Evolutionary conservation across 2,888 invertebrate species (phyloP).

Genomic region (Cephus nigrinus): DNA sequence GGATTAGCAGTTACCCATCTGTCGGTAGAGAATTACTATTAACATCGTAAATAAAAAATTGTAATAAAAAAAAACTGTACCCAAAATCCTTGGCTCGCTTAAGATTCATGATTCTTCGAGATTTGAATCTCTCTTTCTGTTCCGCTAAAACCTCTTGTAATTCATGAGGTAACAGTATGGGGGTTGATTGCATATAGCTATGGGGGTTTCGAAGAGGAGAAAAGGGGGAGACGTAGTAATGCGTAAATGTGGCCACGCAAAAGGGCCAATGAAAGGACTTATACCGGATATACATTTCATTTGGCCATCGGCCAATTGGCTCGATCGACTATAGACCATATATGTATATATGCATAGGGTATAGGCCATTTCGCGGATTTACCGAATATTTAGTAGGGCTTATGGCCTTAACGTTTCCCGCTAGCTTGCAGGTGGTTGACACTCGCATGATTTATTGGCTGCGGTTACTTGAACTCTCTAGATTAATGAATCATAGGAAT

Average conservation of each 20-base stretch:
- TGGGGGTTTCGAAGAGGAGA: neutral
- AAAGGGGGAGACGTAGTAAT: neutral
- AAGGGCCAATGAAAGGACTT: conserved; percentile 41
- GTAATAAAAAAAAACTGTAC: neutral
- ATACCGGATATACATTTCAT: conserved; percentile 58
- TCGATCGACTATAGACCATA: conserved; percentile 43
- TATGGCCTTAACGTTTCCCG: conserved; percentile 54
- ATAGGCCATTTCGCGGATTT: conserved; percentile 55
- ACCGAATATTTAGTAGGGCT: conserved; percentile 56
- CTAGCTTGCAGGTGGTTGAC: conserved; percentile 55
- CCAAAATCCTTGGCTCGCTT: neutral
- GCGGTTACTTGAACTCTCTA: conserved; percentile 27
- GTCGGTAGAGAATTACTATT: conserved; percentile 32
- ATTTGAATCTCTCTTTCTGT: neutral
- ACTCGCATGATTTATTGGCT: conserved; percentile 52
- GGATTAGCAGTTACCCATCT: conserved; percentile 60
- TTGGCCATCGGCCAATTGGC: conserved; percentile 62
- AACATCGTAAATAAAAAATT: neutral
- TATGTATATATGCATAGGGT: conserved; percentile 12
- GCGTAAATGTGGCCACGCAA: neutral
- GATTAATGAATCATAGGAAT: neutral
- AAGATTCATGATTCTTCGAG: neutral
- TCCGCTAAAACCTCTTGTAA: neutral
- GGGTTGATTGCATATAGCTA: neutral
- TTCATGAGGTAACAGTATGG: neutral